Base-by-base conservation (phyloP, 2,888 invertebrate species). In the Drosophila cognata region DNA sequence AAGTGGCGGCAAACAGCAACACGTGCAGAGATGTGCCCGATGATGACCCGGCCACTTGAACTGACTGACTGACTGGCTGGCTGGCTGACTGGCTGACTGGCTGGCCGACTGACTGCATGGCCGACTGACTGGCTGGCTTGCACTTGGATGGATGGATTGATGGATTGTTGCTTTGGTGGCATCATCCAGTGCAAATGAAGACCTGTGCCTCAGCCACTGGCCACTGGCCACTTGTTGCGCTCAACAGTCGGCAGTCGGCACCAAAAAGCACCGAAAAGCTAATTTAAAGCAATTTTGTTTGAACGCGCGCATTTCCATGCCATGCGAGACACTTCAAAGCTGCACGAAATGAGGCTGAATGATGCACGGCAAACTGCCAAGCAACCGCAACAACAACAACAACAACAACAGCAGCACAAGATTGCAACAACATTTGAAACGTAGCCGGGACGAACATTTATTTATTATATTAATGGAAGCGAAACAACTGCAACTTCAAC, bases 261-360 rank as follows among this genome's bases (percentile, higher is more conserved):
- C 71, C 71, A 77, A 84, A 85, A 84, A 74, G 79, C 81, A 84
- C 81, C 82, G 78, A 90, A 89, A 91, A 91, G 88, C 90, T 91
- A 91, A 91, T 91, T 91, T 91, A 90, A 91, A 90, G 91, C 91
- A 91, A 91, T 91, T 91, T 91, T 89, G 88, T 91, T 90, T 86
- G 82, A 90, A 87, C 83, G 90, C 87, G 83, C 81, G 75, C 88
- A 89, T 90, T 90, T 87, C 85, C 90, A 89, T 88, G 90, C 79
- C 77, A 71, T 51, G 55, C 48, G 59, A 74, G 64, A 73, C 56
- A 69, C 61, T 59, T 75, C 65, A 68, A 74, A 77, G 73, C 69
- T 69, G 84, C 87, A 87, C 89, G 75, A 89, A 89, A 88, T 85
- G 88, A 88, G 87, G 79, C 79, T 81, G 82, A 79, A 83, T 81